Percentiles rank a stretch among this genome's conserved stretches.
Conservation (phyloP, 2,797 vertebrate genomes). For the Gastrophryne carolinensis region DNA sequence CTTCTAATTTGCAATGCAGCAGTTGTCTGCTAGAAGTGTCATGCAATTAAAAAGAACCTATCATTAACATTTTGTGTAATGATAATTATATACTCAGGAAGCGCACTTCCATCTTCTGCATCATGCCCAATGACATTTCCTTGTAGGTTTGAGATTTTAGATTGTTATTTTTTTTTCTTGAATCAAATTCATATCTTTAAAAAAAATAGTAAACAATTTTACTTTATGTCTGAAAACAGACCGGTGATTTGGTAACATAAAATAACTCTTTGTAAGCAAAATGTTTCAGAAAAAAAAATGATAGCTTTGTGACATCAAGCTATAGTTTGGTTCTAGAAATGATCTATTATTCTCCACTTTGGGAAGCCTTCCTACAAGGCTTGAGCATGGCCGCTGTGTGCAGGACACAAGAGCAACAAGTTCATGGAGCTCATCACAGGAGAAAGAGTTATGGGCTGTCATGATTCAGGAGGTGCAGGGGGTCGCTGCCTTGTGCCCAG, state of each 20-base stretch:
- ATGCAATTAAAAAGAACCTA: conserved; percentile 10
- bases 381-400: too few relatives aligned
- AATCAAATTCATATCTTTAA: neutral
- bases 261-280: too few relatives aligned
- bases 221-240: neutral
- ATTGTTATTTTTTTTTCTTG: neutral
- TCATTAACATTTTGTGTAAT: conserved; percentile 15
- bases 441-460: too few relatives aligned
- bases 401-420: too few relatives aligned
- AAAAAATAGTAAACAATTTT: neutral
- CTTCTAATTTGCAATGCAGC: neutral
- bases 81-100: neutral
- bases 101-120: neutral
- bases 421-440: too few relatives aligned
- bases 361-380: too few relatives aligned
- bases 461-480: too few relatives aligned
- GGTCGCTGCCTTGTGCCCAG: too few relatives aligned
- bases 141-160: neutral
- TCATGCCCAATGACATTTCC: neutral
- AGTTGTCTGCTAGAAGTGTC: neutral
- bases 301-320: too few relatives aligned
- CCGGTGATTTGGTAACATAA: neutral
- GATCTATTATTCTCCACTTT: too few relatives aligned
- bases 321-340: too few relatives aligned
- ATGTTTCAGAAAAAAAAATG: too few relatives aligned